These are phyloP conservation scores for Aldabrachelys gigantea DNA, from an alignment of 2,113 vertebrate genomes.

Conservation along the genomic window DNA sequence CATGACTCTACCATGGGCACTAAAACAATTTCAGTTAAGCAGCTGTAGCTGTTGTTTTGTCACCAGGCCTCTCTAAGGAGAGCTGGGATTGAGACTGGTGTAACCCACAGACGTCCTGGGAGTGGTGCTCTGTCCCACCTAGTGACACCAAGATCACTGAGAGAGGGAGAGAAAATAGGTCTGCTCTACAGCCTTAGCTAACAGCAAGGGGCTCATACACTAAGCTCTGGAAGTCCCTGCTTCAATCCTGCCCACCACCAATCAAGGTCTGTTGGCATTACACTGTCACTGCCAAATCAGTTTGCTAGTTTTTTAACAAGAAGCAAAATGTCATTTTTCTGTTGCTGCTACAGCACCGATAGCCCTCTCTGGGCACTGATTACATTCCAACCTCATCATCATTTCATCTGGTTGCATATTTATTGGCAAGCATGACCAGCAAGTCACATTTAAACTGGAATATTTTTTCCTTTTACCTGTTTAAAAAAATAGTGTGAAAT, in stretches of 20 bases:
- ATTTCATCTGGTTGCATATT: rapidly evolving
- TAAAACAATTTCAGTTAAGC: neutral
- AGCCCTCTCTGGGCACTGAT: neutral
- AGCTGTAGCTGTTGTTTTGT: neutral
- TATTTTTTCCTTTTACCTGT: neutral
- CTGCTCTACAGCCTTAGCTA: no score
- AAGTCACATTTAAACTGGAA: rapidly evolving
- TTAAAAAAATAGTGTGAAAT: rapidly evolving
- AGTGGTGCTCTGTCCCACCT: no score
- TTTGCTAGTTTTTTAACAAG: neutral
- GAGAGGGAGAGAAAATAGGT: no score
- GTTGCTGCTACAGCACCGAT: neutral
- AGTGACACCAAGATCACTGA: no score
- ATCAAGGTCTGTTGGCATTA: no score
- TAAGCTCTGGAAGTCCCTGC: no score
- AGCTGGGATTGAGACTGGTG: neutral
- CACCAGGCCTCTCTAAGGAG: neutral
- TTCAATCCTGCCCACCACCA: no score
- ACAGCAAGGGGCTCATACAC: no score
- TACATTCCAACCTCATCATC: neutral
- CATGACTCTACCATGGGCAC: neutral
- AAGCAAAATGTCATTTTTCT: neutral
- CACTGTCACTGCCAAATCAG: neutral
- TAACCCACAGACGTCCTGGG: no score
- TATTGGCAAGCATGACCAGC: rapidly evolving